A percentile compares a stretch with the other conserved stretches of the same genome.
Conservation (phyloP, 2,888 invertebrate species). For the Pocota personata region DNA sequence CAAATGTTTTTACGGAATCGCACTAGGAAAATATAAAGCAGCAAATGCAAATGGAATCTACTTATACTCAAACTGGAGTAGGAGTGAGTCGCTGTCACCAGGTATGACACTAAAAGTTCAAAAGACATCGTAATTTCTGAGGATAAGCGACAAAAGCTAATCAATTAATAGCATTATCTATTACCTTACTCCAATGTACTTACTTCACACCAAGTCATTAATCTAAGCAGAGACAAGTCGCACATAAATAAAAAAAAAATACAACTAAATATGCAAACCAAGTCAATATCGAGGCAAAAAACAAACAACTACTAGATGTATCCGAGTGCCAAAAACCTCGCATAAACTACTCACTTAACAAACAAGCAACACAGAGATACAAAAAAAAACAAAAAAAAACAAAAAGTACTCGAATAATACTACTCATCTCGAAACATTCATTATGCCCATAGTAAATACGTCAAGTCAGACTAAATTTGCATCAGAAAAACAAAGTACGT, state of each 20-base stretch:
- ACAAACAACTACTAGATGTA: conserved; percentile 44
- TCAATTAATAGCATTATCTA: too few species aligned
- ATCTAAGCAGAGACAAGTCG: too few species aligned
- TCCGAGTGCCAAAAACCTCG: conserved; percentile 59
- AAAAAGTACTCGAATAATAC: conserved; percentile 38
- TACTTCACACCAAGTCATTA: too few species aligned
- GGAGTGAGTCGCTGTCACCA: too few species aligned
- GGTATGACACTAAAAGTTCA: too few species aligned
- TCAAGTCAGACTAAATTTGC: conserved; percentile 58
- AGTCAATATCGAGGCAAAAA: conserved; percentile 15
- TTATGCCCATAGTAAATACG: conserved; percentile 67
- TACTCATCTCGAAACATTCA: conserved; percentile 69
- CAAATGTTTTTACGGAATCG: too few species aligned
- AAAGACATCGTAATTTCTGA: too few species aligned
- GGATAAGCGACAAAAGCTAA: too few species aligned
- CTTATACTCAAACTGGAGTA: too few species aligned
- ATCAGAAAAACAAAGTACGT: conserved; percentile 64
- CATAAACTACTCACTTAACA: conserved; percentile 66
- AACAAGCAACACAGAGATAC: conserved; percentile 41
- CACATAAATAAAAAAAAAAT: not conserved
- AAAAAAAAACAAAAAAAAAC: not conserved
- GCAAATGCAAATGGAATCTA: too few species aligned
- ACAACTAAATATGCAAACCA: conserved; percentile 25
- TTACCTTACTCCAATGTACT: too few species aligned
- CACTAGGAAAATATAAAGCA: too few species aligned